These are phyloP conservation scores for Porites australiensis DNA, from an alignment of 64 coral and sea anemone species.

Conservation along the genomic window DNA sequence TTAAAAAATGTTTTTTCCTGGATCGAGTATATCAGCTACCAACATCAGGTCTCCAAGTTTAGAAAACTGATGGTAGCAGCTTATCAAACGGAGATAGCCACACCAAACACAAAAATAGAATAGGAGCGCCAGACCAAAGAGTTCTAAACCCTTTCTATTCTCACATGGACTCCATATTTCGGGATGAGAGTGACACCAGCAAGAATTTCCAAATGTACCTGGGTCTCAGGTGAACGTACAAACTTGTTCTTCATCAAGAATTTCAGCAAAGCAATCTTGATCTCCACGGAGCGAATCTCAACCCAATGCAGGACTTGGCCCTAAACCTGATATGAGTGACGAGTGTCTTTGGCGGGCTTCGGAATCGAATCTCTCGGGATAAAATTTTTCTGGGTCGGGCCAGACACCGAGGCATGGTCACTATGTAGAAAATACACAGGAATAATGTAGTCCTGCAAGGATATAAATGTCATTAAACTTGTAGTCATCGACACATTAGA, in stretches of 20 bases:
- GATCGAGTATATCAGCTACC: no score
- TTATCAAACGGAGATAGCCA: no score
- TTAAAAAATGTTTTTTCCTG: no score
- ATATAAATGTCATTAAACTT: conserved; percentile 24
- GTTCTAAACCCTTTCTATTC: background rate
- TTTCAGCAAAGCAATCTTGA: conserved; percentile 70
- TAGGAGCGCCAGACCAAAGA: background rate
- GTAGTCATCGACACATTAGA: conserved; percentile 32
- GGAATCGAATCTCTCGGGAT: conserved; percentile 59
- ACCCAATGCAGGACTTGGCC: conserved; percentile 81
- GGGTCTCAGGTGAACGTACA: conserved; percentile 75
- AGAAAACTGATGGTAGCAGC: no score
- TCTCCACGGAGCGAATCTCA: conserved; percentile 81
- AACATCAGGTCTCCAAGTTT: no score
- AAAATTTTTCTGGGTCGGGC: conserved; percentile 19
- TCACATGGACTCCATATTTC: conserved; percentile 34
- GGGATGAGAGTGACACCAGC: conserved; percentile 60
- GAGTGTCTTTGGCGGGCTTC: conserved; percentile 31
- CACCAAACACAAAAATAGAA: background rate
- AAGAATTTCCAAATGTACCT: conserved; percentile 60
- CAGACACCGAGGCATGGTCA: conserved; percentile 25
- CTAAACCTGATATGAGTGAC: conserved; percentile 63
- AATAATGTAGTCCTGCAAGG: conserved; percentile 35
- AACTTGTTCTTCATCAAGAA: conserved; percentile 75
- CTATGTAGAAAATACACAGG: conserved; percentile 53